Percentiles rank a stretch among this genome's conserved stretches.
Conservation (phyloP, 2,113 vertebrate genomes). For the Tyrannus savana region DNA sequence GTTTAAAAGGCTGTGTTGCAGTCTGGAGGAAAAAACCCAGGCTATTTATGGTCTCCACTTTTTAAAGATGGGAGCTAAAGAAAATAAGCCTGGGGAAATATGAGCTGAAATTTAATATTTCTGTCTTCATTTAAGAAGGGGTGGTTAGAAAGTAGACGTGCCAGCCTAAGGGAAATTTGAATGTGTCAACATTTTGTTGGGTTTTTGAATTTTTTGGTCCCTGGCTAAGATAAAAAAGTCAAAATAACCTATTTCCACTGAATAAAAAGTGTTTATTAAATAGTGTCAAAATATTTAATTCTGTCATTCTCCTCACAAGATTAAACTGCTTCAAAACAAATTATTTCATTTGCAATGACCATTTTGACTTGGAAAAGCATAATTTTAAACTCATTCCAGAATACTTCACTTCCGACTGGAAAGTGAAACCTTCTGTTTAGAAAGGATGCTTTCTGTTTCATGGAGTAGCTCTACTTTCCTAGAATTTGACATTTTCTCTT, state of each 20-base stretch:
- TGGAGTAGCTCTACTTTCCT: background rate
- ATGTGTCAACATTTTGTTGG: background rate
- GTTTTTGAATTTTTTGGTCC: background rate
- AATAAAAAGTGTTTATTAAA: background rate
- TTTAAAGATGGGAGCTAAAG: conserved; percentile 52
- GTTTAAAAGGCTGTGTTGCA: conserved; percentile 51
- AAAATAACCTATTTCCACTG: conserved; percentile 14
- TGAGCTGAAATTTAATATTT: conserved; percentile 31
- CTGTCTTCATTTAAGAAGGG: background rate
- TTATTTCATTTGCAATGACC: background rate
- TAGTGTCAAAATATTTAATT: background rate
- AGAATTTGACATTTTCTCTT: background rate
- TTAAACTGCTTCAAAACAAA: background rate
- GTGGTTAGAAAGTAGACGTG: background rate
- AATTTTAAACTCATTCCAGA: background rate
- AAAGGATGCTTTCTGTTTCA: background rate
- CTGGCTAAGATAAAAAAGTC: background rate
- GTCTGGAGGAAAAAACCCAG: background rate
- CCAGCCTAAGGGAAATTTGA: background rate
- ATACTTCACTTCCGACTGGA: background rate
- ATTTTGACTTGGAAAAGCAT: background rate
- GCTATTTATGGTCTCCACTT: conserved; percentile 61
- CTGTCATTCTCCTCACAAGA: background rate
- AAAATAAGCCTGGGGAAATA: conserved; percentile 44
- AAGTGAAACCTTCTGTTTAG: background rate